Conservation (phyloP, 2,113 vertebrate genomes). For the Pyrgilauda ruficollis region DNA sequence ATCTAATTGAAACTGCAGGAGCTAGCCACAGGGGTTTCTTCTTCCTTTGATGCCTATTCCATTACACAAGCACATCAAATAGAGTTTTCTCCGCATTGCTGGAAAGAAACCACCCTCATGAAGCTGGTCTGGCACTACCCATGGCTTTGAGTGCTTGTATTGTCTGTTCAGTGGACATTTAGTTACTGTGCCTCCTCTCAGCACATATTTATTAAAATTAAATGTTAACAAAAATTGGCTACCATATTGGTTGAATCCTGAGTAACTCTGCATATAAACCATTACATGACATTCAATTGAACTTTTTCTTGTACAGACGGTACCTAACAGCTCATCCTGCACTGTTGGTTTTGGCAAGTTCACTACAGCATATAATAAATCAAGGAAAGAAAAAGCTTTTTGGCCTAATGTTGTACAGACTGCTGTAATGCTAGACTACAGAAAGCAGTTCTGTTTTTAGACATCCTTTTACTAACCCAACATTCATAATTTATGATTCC, state of each 20-base stretch:
- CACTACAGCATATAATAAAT: constrained; percentile 87
- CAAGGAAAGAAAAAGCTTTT: constrained; percentile 83
- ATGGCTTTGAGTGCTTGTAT: neutral
- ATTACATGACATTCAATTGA: constrained; percentile 83
- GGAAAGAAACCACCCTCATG: constrained; percentile 19
- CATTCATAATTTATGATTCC: constrained; percentile 83
- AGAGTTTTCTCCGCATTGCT: neutral
- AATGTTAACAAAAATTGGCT: neutral
- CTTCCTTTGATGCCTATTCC: constrained; percentile 38
- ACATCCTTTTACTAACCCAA: constrained; percentile 78
- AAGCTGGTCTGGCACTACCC: constrained; percentile 2
- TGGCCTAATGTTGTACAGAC: constrained; percentile 72
- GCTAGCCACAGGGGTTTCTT: constrained; percentile 15
- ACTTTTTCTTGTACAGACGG: constrained; percentile 78
- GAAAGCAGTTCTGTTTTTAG: constrained; percentile 81
- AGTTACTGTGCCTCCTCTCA: neutral
- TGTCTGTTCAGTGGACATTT: neutral
- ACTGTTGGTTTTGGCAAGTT: constrained; percentile 90
- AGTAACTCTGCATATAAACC: constrained; percentile 52
- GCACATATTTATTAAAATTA: constrained; percentile 18
- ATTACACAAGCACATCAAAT: neutral
- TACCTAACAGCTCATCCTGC: constrained; percentile 85
- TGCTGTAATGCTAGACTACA: constrained; percentile 77
- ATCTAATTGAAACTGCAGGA: constrained; percentile 29
- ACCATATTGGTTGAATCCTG: constrained; percentile 45